Percentiles rank a stretch among this genome's conserved stretches.
Conservation (phyloP, 2,797 vertebrate species). For the Danio tinwini region DNA sequence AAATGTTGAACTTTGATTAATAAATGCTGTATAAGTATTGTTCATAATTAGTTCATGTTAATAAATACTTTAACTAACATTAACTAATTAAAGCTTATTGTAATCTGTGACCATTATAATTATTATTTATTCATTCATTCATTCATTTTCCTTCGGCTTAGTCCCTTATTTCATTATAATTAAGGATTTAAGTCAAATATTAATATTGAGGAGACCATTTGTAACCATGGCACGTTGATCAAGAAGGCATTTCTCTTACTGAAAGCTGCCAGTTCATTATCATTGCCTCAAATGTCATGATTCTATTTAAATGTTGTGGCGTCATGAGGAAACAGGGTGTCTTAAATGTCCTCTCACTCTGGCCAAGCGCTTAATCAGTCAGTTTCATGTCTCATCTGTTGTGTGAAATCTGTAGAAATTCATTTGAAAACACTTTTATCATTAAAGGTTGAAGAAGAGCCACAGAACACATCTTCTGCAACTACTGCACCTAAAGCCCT, state of each 20-base stretch:
- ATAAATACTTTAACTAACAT: too few species aligned
- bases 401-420: background rate
- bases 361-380: constrained; percentile 25
- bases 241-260: background rate
- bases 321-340: background rate
- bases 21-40: too few species aligned
- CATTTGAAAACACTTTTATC: constrained; percentile 19
- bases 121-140: too few species aligned
- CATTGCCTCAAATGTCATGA: constrained; percentile 6
- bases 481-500: constrained; percentile 59
- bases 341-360: constrained; percentile 23
- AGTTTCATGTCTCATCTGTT: constrained; percentile 26
- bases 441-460: constrained; percentile 70
- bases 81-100: too few species aligned
- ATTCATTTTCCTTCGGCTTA: too few species aligned
- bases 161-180: too few species aligned
- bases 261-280: background rate
- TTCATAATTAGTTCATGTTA: too few species aligned
- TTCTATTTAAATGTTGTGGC: constrained; percentile 25
- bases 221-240: background rate
- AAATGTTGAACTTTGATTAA: too few species aligned
- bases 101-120: too few species aligned
- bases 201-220: too few species aligned
- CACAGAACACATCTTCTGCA: constrained; percentile 62
- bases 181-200: too few species aligned